Conservation (phyloP, 2,888 invertebrate genomes). For the Cylloceria caligata region DNA sequence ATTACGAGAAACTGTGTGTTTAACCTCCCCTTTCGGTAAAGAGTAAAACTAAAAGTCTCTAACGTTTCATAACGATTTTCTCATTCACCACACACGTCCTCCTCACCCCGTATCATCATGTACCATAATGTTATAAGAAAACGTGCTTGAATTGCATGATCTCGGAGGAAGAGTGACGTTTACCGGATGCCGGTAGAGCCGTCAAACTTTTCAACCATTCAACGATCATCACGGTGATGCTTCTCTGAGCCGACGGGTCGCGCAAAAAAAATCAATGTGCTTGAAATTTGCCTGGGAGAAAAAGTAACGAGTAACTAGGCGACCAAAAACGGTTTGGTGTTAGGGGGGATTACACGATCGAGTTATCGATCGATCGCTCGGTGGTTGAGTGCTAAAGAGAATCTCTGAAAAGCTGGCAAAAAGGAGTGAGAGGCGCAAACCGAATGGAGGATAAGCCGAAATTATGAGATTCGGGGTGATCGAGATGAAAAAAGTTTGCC, state of each 20-base stretch:
- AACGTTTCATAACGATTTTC: constrained; percentile 49
- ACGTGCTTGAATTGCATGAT: constrained; percentile 57
- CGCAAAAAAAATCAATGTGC: constrained; percentile 13
- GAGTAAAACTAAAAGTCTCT: constrained; percentile 44
- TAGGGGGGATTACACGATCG: constrained; percentile 45
- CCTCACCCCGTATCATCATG: constrained; percentile 1
- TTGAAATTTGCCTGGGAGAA: constrained; percentile 34
- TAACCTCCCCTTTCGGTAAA: too few relatives aligned
- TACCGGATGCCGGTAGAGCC: constrained; percentile 51
- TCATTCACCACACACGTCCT: constrained; percentile 31
- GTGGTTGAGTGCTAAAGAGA: constrained; percentile 12
- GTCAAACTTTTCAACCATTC: constrained; percentile 63
- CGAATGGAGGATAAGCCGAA: constrained; percentile 42
- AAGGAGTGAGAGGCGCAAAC: background rate
- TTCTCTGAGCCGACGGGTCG: background rate
- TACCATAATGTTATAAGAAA: constrained; percentile 29
- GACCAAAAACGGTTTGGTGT: constrained; percentile 48
- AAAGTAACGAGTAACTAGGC: constrained; percentile 48
- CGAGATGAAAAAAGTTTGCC: constrained; percentile 23
- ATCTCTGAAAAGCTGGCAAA: constrained; percentile 29
- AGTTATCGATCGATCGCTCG: constrained; percentile 58
- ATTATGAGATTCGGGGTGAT: constrained; percentile 56
- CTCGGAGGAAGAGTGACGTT: constrained; percentile 49
- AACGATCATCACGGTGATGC: constrained; percentile 41
- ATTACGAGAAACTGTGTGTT: too few relatives aligned